These are phyloP conservation scores for Lamellibrachia luymesi DNA, from an alignment of 1,140 invertebrate genomes.

Conservation along the genomic window DNA sequence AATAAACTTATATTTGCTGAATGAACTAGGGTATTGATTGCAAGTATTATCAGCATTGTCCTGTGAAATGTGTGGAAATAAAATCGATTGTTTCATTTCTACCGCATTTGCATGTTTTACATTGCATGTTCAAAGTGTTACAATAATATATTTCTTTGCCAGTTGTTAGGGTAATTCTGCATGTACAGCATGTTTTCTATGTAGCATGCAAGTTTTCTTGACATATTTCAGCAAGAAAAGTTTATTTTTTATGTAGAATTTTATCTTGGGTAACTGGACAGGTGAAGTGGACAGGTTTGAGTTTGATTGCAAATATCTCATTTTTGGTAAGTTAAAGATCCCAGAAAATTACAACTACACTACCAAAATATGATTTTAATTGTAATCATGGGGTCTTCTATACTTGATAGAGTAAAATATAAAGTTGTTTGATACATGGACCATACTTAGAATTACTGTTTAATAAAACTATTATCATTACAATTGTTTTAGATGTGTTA, in stretches of 20 bases:
- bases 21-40: too few relatives aligned
- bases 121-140: neutral
- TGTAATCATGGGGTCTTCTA: neutral
- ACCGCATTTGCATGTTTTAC: neutral
- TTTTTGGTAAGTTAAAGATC: neutral
- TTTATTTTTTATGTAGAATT: neutral
- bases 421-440: too few relatives aligned
- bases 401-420: neutral
- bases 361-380: neutral
- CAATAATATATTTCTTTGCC: neutral
- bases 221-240: neutral
- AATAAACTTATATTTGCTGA: too few relatives aligned
- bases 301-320: neutral
- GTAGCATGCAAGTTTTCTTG: neutral
- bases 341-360: neutral
- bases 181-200: neutral
- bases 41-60: too few relatives aligned
- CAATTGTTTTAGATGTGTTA: too few relatives aligned
- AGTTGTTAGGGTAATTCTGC: neutral
- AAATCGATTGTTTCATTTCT: neutral
- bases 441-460: too few relatives aligned
- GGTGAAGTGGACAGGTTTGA: neutral
- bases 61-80: neutral
- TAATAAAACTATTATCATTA: too few relatives aligned
- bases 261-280: neutral